phyloP scores from a whole-genome alignment of 2,888 invertebrate genomes.

The Chrysolina oricalcia region DNA sequence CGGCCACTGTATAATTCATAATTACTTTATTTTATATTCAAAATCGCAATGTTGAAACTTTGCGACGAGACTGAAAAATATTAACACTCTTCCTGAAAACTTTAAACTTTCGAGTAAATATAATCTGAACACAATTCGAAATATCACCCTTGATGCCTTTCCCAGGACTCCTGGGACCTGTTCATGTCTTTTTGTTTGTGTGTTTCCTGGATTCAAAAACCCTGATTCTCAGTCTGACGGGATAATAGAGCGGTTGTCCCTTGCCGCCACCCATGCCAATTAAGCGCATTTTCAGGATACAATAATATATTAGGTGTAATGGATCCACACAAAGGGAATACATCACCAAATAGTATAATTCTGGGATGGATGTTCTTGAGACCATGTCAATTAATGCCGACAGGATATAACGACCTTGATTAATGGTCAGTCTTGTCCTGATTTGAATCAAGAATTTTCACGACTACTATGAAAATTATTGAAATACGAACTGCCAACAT shows the following conservation, averaged over 20 bases:
- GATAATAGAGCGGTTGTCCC: not conserved
- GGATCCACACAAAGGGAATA: not conserved
- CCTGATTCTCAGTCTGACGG: not conserved
- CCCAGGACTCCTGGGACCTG: not conserved
- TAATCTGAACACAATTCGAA: not conserved
- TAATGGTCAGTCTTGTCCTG: too few relatives aligned
- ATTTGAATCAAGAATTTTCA: too few relatives aligned
- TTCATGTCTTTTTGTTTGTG: not conserved
- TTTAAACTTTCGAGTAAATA: not conserved
- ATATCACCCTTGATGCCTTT: not conserved
- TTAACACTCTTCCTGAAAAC: not conserved
- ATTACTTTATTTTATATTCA: not conserved
- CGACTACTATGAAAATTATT: too few relatives aligned
- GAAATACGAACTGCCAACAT: too few relatives aligned
- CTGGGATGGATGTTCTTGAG: too few relatives aligned
- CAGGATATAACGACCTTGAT: too few relatives aligned
- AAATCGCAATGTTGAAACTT: not conserved
- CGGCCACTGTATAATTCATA: not conserved
- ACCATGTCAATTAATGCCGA: too few relatives aligned
- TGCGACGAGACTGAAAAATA: not conserved
- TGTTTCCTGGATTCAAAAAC: not conserved
- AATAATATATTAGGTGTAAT: not conserved
- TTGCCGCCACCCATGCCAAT: not conserved
- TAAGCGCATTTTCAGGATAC: not conserved
- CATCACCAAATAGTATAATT: not conserved